These are phyloP conservation scores for Gracilinanus agilis DNA, from an alignment of 2,113 vertebrate genomes.

Conservation along the genomic window DNA sequence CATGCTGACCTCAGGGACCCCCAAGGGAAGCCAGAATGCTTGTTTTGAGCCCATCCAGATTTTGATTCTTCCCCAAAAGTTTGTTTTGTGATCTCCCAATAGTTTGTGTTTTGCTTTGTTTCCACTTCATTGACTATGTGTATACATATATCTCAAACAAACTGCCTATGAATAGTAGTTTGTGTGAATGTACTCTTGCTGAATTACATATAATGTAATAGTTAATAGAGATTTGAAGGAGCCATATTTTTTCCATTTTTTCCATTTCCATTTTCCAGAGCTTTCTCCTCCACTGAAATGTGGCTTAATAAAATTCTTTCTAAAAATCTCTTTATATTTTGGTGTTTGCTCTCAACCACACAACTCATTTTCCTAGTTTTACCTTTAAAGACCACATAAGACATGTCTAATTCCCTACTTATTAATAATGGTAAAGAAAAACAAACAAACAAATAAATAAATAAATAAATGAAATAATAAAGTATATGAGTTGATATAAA, in stretches of 20 bases:
- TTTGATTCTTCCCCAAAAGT: no score
- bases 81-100: not conserved
- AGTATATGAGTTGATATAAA: no score
- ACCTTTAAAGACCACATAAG: not conserved
- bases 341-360: not conserved
- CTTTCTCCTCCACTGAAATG: not conserved
- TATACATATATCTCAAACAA: not conserved
- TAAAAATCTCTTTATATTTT: not conserved
- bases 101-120: not conserved
- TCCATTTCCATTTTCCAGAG: no score
- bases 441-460: no score
- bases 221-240: not conserved
- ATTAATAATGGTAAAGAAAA: not conserved
- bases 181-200: not conserved
- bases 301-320: not conserved
- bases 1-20: not conserved
- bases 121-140: not conserved
- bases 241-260: not conserved
- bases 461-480: no score
- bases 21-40: not conserved
- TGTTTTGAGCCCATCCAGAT: not conserved
- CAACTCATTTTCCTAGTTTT: not conserved
- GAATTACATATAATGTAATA: not conserved
- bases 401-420: not conserved
- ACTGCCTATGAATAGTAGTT: not conserved